Base-by-base conservation (phyloP, 2,888 invertebrate genomes). In the Apodemia zela region DNA sequence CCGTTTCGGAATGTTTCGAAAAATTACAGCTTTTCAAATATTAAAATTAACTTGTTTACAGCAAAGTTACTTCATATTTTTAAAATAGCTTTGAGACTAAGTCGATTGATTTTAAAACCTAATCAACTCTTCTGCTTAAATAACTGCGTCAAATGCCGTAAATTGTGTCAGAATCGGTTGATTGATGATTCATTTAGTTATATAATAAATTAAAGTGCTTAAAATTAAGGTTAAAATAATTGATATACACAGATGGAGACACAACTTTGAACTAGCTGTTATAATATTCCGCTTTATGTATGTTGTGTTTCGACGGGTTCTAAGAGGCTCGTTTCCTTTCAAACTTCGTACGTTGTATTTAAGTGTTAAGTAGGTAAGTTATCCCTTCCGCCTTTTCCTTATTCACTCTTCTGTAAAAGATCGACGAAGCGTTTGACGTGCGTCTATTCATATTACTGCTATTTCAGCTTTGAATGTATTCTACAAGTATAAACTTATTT, bases 311-410 rank as follows among this genome's bases (percentile, higher is more conserved):
- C 42, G 4, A 42, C 45, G 45, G 2, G 45, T 45, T 45, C n/a
- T 54, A 29, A 54, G 54, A n/a, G 25, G 29, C 54, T 25, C 54
- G 54, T 25, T 25, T 15, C 54, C 25, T 54, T 54, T 54, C 54
- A 54, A 54, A 54, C 54, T 54, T 54, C 54, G 45, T 45, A 45
- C 45, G 54, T 54, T 54, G 13, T 29, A 15, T 29, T 54, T 54
- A 54, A 54, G 54, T 54, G 54, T 25, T 54, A 54, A 54, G 54
- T 54, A 54, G 54, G 54, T 54, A 54, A 54, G 54, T 54, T 54
- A 54, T 54, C 54, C 54, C 25, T 54, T 25, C 54, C 54, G 54
- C 54, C 25, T 54, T 54, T 54, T 54, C 54, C 54, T 29, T 54
- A 54, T 54, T 54, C 54, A 54, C 25, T 54, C 29, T 25, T 54